These are phyloP conservation scores for Donacobius atricapilla DNA, from an alignment of 2,113 vertebrate species.

Conservation along the genomic window DNA sequence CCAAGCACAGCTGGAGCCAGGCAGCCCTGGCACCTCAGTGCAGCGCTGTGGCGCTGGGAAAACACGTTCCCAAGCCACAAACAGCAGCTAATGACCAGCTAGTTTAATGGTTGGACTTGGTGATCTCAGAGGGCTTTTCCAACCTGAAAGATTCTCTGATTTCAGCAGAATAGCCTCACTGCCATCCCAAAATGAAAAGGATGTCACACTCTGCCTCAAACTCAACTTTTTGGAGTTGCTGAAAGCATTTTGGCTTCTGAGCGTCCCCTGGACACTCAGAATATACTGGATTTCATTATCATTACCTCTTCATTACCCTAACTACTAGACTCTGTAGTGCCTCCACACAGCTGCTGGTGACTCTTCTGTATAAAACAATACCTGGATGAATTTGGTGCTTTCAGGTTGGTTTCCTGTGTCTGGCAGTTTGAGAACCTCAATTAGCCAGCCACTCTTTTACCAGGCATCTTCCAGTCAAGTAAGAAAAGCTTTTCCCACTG, in stretches of 20 bases:
- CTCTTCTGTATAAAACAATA: fast-evolving
- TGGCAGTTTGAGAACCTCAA: neutral
- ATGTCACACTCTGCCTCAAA: neutral
- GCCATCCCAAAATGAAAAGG: neutral
- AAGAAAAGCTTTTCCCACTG: neutral
- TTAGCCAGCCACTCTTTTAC: neutral
- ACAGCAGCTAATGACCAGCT: neutral
- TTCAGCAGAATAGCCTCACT: neutral
- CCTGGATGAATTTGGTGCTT: neutral
- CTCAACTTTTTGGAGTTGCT: neutral
- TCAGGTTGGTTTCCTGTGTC: neutral
- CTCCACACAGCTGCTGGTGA: neutral
- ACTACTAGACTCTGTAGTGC: neutral
- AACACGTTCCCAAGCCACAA: neutral
- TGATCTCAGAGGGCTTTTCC: neutral
- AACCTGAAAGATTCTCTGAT: neutral
- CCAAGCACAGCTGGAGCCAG: neutral
- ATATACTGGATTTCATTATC: neutral
- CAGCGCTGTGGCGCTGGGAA: neutral
- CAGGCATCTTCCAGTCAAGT: neutral
- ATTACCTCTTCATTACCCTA: neutral
- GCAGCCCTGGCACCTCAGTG: neutral
- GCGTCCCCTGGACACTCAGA: neutral
- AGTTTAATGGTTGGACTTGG: no score
- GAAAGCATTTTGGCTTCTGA: neutral